Percentiles rank a stretch among this genome's conserved stretches.
Evolutionary conservation across 2,113 vertebrate genomes (phyloP).

Genomic region (Athene noctua): DNA sequence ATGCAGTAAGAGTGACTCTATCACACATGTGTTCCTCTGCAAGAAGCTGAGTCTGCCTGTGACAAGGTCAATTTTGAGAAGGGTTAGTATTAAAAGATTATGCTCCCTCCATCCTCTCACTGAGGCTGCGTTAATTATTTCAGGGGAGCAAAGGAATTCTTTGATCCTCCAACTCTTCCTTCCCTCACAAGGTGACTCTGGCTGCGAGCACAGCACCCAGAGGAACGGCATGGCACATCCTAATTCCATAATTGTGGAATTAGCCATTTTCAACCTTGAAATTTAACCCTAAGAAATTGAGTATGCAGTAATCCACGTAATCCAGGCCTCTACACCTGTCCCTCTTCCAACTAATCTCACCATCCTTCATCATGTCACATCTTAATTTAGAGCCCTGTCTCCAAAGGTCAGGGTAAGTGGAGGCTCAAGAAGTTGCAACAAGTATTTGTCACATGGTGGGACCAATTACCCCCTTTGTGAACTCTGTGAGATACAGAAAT

Average conservation of each 20-base stretch:
- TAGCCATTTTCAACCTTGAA: constrained; percentile 35
- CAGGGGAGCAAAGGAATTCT: constrained; percentile 24
- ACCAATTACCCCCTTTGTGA: background rate
- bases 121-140: constrained; percentile 35
- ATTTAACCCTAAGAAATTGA: constrained; percentile 35
- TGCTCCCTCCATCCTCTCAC: constrained; percentile 30
- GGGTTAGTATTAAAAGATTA: constrained; percentile 68
- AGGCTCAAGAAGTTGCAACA: background rate
- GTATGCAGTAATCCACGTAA: constrained; percentile 40
- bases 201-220: background rate
- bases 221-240: fast-evolving
- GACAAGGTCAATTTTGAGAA: constrained; percentile 58
- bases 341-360: constrained; percentile 46
- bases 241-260: background rate
- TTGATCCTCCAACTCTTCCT: constrained; percentile 21
- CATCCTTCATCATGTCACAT: constrained; percentile 55
- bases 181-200: background rate
- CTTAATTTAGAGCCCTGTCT: constrained; percentile 33
- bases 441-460: fast-evolving
- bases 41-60: constrained; percentile 2
- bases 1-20: background rate
- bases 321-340: constrained; percentile 59
- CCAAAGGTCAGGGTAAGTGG: background rate
- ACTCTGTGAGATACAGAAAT: background rate
- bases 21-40: background rate